Percentiles rank a stretch among this genome's conserved stretches.
These are phyloP conservation scores for Dolichotis patagonum DNA, from an alignment of 2,113 vertebrate genomes.

Conservation along the genomic window DNA sequence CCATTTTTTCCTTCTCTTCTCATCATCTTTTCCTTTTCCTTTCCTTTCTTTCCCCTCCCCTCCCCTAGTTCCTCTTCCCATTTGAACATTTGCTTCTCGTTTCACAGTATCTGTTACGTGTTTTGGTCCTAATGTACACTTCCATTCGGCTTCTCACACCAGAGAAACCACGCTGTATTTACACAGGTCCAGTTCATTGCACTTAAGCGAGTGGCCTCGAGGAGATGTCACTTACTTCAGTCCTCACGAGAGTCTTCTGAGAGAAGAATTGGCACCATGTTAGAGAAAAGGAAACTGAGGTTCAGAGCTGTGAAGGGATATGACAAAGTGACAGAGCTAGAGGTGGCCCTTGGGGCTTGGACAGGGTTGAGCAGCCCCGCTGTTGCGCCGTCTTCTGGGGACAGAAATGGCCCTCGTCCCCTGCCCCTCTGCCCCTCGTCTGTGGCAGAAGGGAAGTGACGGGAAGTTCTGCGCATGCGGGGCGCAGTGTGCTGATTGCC, in stretches of 20 bases:
- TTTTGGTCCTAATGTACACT: background rate
- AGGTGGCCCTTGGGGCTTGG: background rate
- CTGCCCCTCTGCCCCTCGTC: background rate
- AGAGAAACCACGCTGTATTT: background rate
- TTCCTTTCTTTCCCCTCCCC: background rate
- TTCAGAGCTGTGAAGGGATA: background rate
- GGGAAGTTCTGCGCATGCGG: background rate
- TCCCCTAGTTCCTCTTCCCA: background rate
- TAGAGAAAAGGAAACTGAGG: background rate
- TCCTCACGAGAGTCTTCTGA: background rate
- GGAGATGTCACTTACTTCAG: background rate
- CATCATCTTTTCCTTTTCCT: background rate
- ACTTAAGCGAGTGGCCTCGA: background rate
- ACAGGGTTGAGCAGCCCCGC: background rate
- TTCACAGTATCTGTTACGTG: background rate
- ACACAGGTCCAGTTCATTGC: background rate
- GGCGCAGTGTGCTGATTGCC: background rate
- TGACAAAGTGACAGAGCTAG: background rate
- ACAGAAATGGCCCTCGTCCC: background rate
- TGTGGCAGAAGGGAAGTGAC: rapidly evolving
- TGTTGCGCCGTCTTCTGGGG: background rate
- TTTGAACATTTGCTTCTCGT: background rate
- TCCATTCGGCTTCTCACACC: background rate
- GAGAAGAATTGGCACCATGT: background rate
- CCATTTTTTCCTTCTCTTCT: background rate